Evolutionary conservation across 2,113 vertebrate species (phyloP).

Genomic region (Ardeotis arabs): DNA sequence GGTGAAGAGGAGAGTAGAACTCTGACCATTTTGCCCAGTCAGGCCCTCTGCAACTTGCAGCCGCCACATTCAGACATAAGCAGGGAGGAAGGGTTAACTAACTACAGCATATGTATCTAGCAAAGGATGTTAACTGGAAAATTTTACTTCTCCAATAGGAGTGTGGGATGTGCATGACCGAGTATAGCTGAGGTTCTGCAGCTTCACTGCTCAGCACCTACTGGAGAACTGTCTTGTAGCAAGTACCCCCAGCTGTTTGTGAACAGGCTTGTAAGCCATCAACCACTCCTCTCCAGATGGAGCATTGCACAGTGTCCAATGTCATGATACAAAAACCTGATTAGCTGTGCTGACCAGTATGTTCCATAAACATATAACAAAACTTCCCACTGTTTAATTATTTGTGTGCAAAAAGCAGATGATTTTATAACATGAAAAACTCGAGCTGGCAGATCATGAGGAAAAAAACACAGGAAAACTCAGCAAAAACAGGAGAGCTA

Average conservation of each 20-base stretch:
- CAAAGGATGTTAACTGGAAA: neutral
- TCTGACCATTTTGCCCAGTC: neutral
- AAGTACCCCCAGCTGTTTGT: neutral
- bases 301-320: neutral
- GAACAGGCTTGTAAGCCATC: neutral
- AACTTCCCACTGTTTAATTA: neutral
- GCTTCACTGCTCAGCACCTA: neutral
- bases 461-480: neutral
- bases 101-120: neutral
- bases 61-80: neutral
- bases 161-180: neutral
- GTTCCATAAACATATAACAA: neutral
- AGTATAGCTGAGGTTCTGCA: neutral
- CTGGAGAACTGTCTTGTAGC: fast-evolving
- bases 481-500: neutral
- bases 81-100: neutral
- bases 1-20: neutral
- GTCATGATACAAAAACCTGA: neutral
- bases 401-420: neutral
- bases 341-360: neutral
- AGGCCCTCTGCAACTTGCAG: neutral
- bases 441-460: neutral
- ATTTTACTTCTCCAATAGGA: neutral
- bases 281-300: neutral
- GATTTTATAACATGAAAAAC: neutral